Evolutionary conservation across 2,113 vertebrate species (phyloP).

Genomic region (Pseudolaguvia tuberculata): DNA sequence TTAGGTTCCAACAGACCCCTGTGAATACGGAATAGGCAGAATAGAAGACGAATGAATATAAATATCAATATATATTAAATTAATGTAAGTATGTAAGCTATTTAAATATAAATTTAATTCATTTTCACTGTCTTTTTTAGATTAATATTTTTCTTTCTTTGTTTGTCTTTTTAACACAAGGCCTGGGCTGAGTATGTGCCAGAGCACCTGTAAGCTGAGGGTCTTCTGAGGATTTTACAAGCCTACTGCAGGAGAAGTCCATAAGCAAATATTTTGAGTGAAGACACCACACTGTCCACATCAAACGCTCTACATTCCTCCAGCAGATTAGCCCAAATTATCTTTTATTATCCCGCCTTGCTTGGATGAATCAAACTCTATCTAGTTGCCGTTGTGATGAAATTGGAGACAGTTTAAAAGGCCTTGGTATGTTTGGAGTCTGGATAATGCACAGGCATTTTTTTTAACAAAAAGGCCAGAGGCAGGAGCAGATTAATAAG

Average conservation of each 20-base stretch:
- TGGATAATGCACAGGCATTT: conserved; percentile 75
- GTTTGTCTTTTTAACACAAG: conserved; percentile 73
- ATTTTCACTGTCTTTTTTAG: conserved; percentile 36
- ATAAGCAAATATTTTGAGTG: conserved; percentile 84
- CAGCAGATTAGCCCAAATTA: conserved; percentile 97
- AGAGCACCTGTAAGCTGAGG: conserved; percentile 87
- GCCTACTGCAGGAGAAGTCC: conserved; percentile 77
- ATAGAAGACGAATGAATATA: too few relatives aligned
- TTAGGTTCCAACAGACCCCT: too few relatives aligned
- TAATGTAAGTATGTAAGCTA: too few relatives aligned
- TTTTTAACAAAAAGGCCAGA: conserved; percentile 86
- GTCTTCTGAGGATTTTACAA: conserved; percentile 73
- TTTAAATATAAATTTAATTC: too few relatives aligned
- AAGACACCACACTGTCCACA: conserved; percentile 86
- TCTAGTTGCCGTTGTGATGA: conserved; percentile 83
- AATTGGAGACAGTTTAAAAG: conserved; percentile 92
- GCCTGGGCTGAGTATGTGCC: conserved; percentile 75
- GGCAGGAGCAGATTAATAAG: conserved; percentile 89
- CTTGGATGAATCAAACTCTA: conserved; percentile 78
- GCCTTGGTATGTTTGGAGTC: conserved; percentile 93
- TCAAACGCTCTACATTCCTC: conserved; percentile 91
- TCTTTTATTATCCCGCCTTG: conserved; percentile 90
- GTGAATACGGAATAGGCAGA: too few relatives aligned
- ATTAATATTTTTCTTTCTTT: conserved; percentile 56
- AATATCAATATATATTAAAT: too few relatives aligned